These are phyloP conservation scores for Drosophila prostipennis DNA, from an alignment of 2,888 invertebrate genomes.

Conservation along the genomic window DNA sequence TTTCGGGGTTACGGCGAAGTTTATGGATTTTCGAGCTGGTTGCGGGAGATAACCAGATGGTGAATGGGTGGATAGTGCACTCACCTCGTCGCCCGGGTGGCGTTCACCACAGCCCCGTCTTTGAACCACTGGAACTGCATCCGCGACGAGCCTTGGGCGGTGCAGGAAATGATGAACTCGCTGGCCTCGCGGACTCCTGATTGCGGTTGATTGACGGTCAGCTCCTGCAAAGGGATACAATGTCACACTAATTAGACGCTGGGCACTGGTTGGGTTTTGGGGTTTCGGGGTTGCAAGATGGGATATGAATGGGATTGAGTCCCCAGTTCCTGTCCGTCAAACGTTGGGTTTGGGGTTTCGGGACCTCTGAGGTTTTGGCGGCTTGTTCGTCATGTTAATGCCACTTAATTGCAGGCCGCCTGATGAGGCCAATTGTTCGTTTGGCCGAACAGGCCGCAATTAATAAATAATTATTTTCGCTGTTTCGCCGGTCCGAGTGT, in stretches of 20 bases:
- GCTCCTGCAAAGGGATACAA: conserved; percentile 83
- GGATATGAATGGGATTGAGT: neutral
- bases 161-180: conserved; percentile 91
- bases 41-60: conserved; percentile 30
- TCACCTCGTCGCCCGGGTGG: conserved; percentile 90
- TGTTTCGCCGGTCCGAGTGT: conserved; percentile 27
- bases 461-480: conserved; percentile 77
- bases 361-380: conserved; percentile 61
- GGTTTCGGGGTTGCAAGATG: conserved; percentile 11
- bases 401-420: conserved; percentile 63
- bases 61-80: conserved; percentile 43
- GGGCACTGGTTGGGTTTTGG: conserved; percentile 6
- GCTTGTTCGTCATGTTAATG: conserved; percentile 66
- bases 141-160: conserved; percentile 90
- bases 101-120: conserved; percentile 90
- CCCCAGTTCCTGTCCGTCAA: conserved; percentile 35
- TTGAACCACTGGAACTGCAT: conserved; percentile 93
- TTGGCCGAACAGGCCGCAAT: conserved; percentile 57
- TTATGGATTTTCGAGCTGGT: conserved; percentile 10
- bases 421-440: conserved; percentile 71
- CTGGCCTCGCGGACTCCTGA: conserved; percentile 88
- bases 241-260: conserved; percentile 36
- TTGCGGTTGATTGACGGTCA: conserved; percentile 85
- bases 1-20: neutral
- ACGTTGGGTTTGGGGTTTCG: conserved; percentile 22